These are phyloP conservation scores for Myxocyprinus asiaticus DNA, from an alignment of 2,113 vertebrate species.

Conservation along the genomic window DNA sequence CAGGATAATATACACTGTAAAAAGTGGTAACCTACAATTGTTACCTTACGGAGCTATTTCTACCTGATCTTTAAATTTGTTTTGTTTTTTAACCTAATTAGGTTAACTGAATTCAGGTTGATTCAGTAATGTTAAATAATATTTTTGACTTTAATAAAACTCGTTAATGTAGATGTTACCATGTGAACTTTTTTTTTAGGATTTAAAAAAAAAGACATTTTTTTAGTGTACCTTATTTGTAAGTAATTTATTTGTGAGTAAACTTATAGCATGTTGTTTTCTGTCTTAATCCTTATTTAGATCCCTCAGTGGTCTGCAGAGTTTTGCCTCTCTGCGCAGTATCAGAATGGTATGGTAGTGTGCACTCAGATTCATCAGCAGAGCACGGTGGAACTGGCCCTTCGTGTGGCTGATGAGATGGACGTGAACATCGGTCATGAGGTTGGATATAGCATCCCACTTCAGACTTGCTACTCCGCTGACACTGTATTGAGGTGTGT, in stretches of 20 bases:
- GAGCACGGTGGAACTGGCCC: constrained; percentile 76
- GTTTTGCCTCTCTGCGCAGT: constrained; percentile 79
- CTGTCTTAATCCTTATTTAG: constrained; percentile 64
- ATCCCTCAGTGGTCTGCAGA: constrained; percentile 89
- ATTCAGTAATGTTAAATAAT: too few species aligned
- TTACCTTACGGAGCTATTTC: too few species aligned
- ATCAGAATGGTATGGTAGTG: constrained; percentile 76
- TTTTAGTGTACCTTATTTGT: too few species aligned
- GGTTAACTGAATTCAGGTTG: too few species aligned
- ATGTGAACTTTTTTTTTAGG: too few species aligned
- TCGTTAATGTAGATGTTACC: too few species aligned
- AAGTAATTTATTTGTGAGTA: background rate
- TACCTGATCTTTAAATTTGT: too few species aligned
- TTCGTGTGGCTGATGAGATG: constrained; percentile 87
- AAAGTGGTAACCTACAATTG: too few species aligned
- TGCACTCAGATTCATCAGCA: constrained; percentile 78
- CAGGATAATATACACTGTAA: too few species aligned
- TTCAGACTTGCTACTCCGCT: constrained; percentile 81
- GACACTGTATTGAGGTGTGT: constrained; percentile 86
- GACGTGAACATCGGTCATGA: constrained; percentile 87
- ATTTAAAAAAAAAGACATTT: too few species aligned
- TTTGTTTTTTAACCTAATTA: too few species aligned
- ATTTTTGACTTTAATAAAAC: too few species aligned
- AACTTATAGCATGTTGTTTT: constrained; percentile 40
- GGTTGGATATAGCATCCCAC: constrained; percentile 83